Evolutionary conservation across 2,888 invertebrate genomes (phyloP), one percentile per base, ranked within the genome.

Genomic region (Cosmorhoe ocellata): DNA sequence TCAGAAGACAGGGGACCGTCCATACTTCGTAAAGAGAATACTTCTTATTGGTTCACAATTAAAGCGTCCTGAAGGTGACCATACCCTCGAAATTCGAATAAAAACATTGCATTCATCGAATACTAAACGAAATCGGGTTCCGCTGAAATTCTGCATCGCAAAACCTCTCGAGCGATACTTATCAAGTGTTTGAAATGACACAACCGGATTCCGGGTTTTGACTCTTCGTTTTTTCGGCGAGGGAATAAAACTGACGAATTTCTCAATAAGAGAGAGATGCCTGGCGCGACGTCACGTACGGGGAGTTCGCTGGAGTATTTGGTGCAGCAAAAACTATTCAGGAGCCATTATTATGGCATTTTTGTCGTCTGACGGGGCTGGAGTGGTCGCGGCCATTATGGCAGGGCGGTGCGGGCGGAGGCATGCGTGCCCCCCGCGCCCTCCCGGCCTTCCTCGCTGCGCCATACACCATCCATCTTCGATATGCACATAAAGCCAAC

Each of bases 181-280:
- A 89, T 89, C 87, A 90, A 90, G 90, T 90, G 90, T 90, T 90
- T 89, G 89, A 90, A 90, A 90, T 90, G 90, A 84, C 90, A 85
- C 90, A 88, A 87, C 86, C 76, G 87, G 89, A 89, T 89, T 88
- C 89, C 81, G 71, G 70, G 66, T 76, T 72, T 71, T 64, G 74
- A 76, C 75, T 77, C 81, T 77, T 76, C 72, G 69, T 81, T 88
- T 87, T 85, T 84, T 76, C 70, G 69, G 64, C 69, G 69, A 65
- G 70, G 69, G 74, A 79, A 86, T 87, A 84, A 86, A 87, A 88
- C 90, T 90, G 89, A 89, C 90, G 88, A 88, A 89, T 90, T 90
- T 90, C 89, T 90, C 89, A 90, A 90, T 90, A 90, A 82, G 85
- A 89, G 84, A 84, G 85, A 84, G 87, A 87, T 85, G 85, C 81